A percentile compares a stretch with the other conserved stretches of the same genome.
Conservation (phyloP, 2,888 invertebrate genomes). For the Trissonchulus latispiculum region DNA sequence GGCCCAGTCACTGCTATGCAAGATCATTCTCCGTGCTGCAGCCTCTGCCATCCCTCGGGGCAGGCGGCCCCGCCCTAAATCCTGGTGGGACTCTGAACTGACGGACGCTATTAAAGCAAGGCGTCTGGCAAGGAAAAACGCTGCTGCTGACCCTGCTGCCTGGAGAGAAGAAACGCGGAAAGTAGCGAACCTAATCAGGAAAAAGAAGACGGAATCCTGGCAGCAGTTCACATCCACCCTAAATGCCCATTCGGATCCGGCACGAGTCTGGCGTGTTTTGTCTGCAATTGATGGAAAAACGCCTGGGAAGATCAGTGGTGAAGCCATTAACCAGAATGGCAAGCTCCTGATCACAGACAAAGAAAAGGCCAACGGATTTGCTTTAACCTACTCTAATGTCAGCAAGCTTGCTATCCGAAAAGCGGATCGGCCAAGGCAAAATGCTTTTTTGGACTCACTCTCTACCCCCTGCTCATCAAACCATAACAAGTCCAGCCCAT, state of each 20-base stretch:
- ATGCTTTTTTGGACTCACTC: too few relatives aligned
- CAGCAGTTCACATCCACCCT: background rate
- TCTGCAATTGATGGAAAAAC: background rate
- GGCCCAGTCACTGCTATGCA: background rate
- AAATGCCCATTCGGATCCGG: background rate
- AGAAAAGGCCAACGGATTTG: background rate
- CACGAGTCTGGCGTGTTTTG: background rate
- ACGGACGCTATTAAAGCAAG: background rate
- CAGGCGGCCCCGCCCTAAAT: background rate
- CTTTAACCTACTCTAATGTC: background rate
- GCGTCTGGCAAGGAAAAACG: background rate
- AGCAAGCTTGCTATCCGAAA: too few relatives aligned
- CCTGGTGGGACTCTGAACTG: background rate
- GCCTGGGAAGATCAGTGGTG: background rate
- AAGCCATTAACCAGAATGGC: background rate
- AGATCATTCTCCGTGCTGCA: background rate
- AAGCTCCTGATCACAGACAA: background rate
- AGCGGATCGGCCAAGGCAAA: too few relatives aligned
- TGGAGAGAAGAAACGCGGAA: background rate
- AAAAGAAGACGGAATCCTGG: background rate
- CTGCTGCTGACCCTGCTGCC: background rate
- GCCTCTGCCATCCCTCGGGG: background rate
- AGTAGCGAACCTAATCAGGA: background rate
- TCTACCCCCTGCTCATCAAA: too few relatives aligned
- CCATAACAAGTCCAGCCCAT: too few relatives aligned